Conservation (phyloP, 2,888 invertebrate genomes). For the Drosophila yooni region DNA sequence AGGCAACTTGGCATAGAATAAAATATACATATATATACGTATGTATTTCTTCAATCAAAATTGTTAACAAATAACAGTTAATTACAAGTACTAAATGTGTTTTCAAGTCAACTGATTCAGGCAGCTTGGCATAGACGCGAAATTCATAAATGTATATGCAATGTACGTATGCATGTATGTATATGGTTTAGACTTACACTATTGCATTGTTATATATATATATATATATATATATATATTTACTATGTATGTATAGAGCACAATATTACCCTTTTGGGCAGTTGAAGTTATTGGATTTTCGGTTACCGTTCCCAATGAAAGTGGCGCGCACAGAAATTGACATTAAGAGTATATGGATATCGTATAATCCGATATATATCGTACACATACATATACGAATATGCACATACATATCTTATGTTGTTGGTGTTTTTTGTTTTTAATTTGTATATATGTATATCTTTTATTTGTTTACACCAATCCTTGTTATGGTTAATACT, state of each 20-base stretch:
- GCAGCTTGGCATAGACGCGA: slow-evolving; percentile 72
- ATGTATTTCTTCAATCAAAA: not conserved
- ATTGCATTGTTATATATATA: slow-evolving; percentile 26
- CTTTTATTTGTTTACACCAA: slow-evolving; percentile 12
- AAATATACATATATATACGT: slow-evolving; percentile 7
- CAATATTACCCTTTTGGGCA: slow-evolving; percentile 11
- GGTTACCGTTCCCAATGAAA: slow-evolving; percentile 28
- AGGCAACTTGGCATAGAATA: slow-evolving; percentile 39
- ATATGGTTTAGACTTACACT: slow-evolving; percentile 28
- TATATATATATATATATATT: slow-evolving; percentile 14
- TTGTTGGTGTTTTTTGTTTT: slow-evolving; percentile 3
- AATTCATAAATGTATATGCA: slow-evolving; percentile 27
- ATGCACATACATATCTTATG: slow-evolving; percentile 4
- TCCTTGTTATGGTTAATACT: slow-evolving; percentile 13
- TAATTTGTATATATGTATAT: not conserved
- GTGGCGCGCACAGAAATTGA: slow-evolving; percentile 70
- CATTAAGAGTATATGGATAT: slow-evolving; percentile 62
- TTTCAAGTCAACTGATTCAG: slow-evolving; percentile 60
- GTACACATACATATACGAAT: slow-evolving; percentile 15
- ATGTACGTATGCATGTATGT: slow-evolving; percentile 8
- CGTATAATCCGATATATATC: slow-evolving; percentile 24
- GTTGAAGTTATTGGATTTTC: slow-evolving; percentile 17
- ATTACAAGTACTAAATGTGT: slow-evolving; percentile 15
- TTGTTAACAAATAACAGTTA: slow-evolving; percentile 30
- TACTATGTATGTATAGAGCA: slow-evolving; percentile 15